Conservation (phyloP, 2,888 invertebrate species). For the Sminthurinus aureus region DNA sequence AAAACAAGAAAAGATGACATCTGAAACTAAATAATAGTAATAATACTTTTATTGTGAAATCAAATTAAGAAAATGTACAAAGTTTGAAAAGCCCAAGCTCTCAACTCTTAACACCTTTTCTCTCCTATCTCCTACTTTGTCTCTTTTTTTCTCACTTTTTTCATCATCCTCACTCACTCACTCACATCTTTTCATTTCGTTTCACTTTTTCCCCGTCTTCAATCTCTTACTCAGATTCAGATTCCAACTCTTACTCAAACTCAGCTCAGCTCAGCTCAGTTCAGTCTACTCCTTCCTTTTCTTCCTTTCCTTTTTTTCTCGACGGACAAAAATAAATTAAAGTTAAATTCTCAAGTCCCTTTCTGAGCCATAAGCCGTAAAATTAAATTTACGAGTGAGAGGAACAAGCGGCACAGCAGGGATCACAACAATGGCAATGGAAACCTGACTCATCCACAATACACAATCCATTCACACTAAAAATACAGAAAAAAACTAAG, state of each 20-base stretch:
- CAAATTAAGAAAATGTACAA: slow-evolving; percentile 16
- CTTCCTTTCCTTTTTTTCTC: not conserved
- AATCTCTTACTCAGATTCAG: not conserved
- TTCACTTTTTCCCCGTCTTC: slow-evolving; percentile 1
- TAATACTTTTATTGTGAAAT: slow-evolving; percentile 25
- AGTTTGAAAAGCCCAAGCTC: not conserved
- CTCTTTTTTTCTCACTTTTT: not conserved
- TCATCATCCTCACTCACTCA: slow-evolving; percentile 1
- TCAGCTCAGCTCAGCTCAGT: too few species aligned
- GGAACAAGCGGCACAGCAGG: not conserved
- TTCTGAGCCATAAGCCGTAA: slow-evolving; percentile 28
- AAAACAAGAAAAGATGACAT: not conserved
- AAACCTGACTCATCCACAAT: slow-evolving; percentile 6
- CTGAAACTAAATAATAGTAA: slow-evolving; percentile 15
- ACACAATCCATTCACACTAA: not conserved
- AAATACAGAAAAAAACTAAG: slow-evolving; percentile 12
- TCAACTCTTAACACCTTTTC: not conserved
- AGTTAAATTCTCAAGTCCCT: slow-evolving; percentile 18
- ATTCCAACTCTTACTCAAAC: not conserved
- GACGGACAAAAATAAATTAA: slow-evolving; percentile 26
- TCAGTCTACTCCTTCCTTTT: not conserved
- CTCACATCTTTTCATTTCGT: not conserved
- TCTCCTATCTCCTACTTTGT: slow-evolving; percentile 1
- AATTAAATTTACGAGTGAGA: slow-evolving; percentile 24
- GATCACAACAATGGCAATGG: slow-evolving; percentile 18